Evolutionary conservation across 2,797 vertebrate species (phyloP).

Genomic region (Anomalospiza imberbis): DNA sequence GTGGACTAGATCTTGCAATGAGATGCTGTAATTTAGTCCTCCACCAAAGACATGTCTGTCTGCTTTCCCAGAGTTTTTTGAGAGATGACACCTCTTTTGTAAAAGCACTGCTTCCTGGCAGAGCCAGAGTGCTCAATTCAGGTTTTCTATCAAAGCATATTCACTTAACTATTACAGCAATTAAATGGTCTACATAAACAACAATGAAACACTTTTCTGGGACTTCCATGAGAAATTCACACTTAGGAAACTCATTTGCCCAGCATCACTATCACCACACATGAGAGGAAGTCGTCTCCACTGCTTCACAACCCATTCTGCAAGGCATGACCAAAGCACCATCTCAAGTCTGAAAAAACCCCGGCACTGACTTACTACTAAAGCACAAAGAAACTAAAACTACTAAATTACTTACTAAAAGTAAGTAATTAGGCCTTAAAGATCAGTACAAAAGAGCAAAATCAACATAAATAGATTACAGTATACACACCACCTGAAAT

Average conservation of each 20-base stretch:
- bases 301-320: not conserved
- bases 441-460: not conserved
- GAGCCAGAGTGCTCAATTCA: not conserved
- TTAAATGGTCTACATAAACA: not conserved
- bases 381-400: not conserved
- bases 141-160: not conserved
- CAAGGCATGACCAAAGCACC: not conserved
- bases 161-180: not conserved
- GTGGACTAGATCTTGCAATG: not conserved
- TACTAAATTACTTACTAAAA: not conserved
- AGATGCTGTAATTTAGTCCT: not conserved
- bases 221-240: not conserved
- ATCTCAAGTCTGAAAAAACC: not conserved
- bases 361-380: not conserved
- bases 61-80: not conserved
- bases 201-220: not conserved
- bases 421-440: not conserved
- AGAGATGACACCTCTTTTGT: not conserved
- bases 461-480: not conserved
- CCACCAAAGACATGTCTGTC: not conserved
- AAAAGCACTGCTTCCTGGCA: not conserved
- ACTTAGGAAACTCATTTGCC: fast-evolving
- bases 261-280: not conserved
- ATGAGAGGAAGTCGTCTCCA: not conserved
- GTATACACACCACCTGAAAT: not conserved